phyloP scores from a whole-genome alignment of 2,888 invertebrate species.

The Lochmaea crataegi region DNA sequence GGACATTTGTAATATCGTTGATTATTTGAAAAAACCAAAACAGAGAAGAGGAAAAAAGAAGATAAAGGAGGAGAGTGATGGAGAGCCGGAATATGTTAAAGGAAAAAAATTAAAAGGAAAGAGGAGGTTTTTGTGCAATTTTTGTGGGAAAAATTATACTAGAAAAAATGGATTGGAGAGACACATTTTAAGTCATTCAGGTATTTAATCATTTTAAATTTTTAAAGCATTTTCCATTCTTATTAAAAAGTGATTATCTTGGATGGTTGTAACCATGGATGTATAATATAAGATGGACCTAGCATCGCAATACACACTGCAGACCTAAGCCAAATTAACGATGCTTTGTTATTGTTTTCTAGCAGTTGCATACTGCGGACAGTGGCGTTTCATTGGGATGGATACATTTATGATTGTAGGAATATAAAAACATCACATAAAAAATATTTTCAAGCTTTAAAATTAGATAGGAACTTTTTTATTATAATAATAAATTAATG shows the following conservation, averaged over 20 bases:
- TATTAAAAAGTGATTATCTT: not conserved
- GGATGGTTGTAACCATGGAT: too few relatives aligned
- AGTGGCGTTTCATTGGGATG: too few relatives aligned
- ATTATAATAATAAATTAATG: too few relatives aligned
- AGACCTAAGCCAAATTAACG: too few relatives aligned
- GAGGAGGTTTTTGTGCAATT: slow-evolving; percentile 42
- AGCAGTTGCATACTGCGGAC: too few relatives aligned
- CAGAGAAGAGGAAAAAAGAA: slow-evolving; percentile 25
- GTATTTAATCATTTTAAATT: slow-evolving; percentile 8
- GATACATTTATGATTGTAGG: too few relatives aligned
- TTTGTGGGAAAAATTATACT: slow-evolving; percentile 47
- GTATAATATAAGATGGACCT: too few relatives aligned
- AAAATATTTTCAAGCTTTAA: too few relatives aligned
- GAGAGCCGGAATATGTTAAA: slow-evolving; percentile 39
- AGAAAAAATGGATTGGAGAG: slow-evolving; percentile 47
- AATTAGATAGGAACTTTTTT: too few relatives aligned
- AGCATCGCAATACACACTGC: too few relatives aligned
- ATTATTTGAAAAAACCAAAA: slow-evolving; percentile 39
- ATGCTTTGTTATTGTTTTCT: too few relatives aligned
- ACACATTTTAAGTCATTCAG: slow-evolving; percentile 46
- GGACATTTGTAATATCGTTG: slow-evolving; percentile 34
- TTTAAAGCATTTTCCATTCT: not conserved
- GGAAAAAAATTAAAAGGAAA: slow-evolving; percentile 45
- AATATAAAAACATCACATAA: too few relatives aligned
- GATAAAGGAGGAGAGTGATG: slow-evolving; percentile 31